Evolutionary conservation across 1,140 invertebrate genomes (phyloP), one percentile per base, ranked within the genome.

Genomic region (Eumeta japonica): DNA sequence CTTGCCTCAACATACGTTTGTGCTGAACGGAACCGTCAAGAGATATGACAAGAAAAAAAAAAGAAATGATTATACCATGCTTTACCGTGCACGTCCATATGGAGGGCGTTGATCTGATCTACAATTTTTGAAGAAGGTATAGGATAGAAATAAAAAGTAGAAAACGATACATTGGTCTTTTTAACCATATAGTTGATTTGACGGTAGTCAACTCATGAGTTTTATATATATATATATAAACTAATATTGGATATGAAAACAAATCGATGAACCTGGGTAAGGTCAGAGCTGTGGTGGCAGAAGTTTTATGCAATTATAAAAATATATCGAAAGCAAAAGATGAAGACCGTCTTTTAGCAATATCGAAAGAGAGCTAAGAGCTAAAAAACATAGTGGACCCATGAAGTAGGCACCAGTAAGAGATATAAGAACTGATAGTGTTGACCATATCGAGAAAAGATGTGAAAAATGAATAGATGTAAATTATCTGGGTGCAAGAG

Each of bases 381-480:
- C 39, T 27, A 46, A 46, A 28, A 45, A 28, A 39, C 43, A 16
- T 16, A 30, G 42, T 9, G 37, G 32, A 10, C 37, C 37, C 10
- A 35, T 39, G 33, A 39, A 44, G 33, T 10, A 16, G 16, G 37
- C 37, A 13, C 38, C 28, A 9, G 10, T 29, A 38, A 18, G 10
- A 19, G 37, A 38, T 16, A 29, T 38, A 20, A 30, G 37, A 14
- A 28, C 28, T 15, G 37, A n/a, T n/a, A n/a, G n/a, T n/a, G n/a
- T n/a, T n/a, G n/a, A n/a, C n/a, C 42, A 28, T 38, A 34, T 36
- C 34, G 35, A 40, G 35, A 43, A 35, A 48, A 39, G 35, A 19
- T 38, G 37, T 36, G 28, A 30, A 34, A 13, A 12, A 50, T 37
- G 45, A 53, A 51, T 46, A 48, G 41, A 33, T 48, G 41, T 35